Evolutionary conservation across 2,113 vertebrate genomes (phyloP).

Genomic region (Lanius ludovicianus): DNA sequence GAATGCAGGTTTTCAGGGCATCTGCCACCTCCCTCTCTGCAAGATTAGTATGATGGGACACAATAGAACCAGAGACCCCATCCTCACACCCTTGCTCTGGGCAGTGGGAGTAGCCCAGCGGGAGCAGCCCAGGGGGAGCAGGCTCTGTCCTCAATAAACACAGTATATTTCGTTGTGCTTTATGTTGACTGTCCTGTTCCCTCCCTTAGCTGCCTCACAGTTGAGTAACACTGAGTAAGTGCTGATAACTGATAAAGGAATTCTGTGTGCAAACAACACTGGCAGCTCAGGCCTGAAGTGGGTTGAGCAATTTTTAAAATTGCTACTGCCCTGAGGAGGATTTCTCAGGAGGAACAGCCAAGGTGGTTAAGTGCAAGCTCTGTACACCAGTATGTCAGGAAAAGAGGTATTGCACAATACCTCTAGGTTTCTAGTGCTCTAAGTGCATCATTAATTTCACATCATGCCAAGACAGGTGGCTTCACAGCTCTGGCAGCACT

Average conservation of each 20-base stretch:
- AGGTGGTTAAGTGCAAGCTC: background rate
- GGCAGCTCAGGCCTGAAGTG: background rate
- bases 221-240: background rate
- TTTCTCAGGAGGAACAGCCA: background rate
- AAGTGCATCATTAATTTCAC: background rate
- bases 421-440: background rate
- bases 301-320: background rate
- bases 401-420: background rate
- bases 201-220: background rate
- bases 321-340: background rate
- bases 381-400: background rate
- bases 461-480: background rate
- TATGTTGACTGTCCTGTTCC: background rate
- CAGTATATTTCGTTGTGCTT: rapidly evolving
- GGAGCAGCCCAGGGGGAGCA: background rate
- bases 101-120: background rate
- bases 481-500: background rate
- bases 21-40: background rate
- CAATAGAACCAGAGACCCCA: background rate
- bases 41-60: rapidly evolving
- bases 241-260: background rate
- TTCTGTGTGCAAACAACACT: background rate
- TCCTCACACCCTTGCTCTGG: rapidly evolving
- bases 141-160: background rate
- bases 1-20: background rate